Evolutionary conservation across 2,113 vertebrate species (phyloP), one percentile per base, ranked within the genome.

Genomic region (Vireo altiloquus): DNA sequence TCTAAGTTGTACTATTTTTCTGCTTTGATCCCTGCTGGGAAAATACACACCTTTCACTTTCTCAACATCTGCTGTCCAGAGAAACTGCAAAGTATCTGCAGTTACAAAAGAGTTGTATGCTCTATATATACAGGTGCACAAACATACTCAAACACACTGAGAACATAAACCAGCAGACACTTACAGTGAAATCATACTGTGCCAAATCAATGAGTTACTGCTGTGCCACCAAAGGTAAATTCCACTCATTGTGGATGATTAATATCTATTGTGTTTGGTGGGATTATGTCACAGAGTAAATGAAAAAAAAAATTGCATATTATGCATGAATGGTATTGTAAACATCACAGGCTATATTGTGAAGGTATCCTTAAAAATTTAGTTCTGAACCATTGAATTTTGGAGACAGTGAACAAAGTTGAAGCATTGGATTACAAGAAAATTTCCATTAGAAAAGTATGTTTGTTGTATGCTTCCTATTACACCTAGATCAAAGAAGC

Each of bases 11-110:
- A 50, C 63, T 85, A 13, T 31, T 87, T 91, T 89, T 90, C 82
- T 83, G 25, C 79, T 95, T 94, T 94, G 87, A 90, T 94, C 35
- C 47, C 54, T 77, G 30, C 59, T 89, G 87, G 47, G 69, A 94
- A 96, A 94, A 94, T 35, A 63, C 3, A 8, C 20, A 89, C 37
- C 74, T 89, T 95, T 87, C 72, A 61, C 76, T 91, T 92, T 82
- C 69, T 82, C 70, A 78, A 7, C 4, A 3, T 30, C 56, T 89
- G 47, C 27, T n/a, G 60, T 84, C 60, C 76, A 54, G 46, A 82
- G 63, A 82, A 83, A 83, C 13, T 78, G 68, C 35, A 56, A 72
- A 89, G 31, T 66, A 47, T 40, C 25, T 30, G 6, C 44, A 90
- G 13, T n/a, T 54, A n/a, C 56, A 57, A 39, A 77, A 82, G 47